Percentiles rank a stretch among this genome's conserved stretches.
phyloP scores from a whole-genome alignment of 2,113 vertebrate species.

The sheep (Ovis aries) region ARS-UI_Ramb_v3.0 NC_056065.1:79904501-79905000 shows the following conservation, averaged over 20 bases:
- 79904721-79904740: not conserved
- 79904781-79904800: not conserved
- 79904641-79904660: no score
- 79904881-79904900: no score
- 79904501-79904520: no score
- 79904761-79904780: not conserved
- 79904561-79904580: no score
- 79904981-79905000: no score
- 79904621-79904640: no score
- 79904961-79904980: not conserved
- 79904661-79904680: rapidly evolving
- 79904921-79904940: not conserved
- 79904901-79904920: not conserved
- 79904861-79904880: not conserved
- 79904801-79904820: not conserved
- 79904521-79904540: no score
- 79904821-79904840: not conserved
- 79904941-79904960: not conserved
- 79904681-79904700: not conserved
- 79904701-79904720: not conserved
- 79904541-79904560: no score
- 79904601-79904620: no score
- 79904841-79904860: not conserved
- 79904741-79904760: not conserved
- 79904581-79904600: no score